Percentiles rank a stretch among this genome's conserved stretches.
Conservation (phyloP, 2,797 vertebrate species). For the Dicrostonyx torquatus region DNA sequence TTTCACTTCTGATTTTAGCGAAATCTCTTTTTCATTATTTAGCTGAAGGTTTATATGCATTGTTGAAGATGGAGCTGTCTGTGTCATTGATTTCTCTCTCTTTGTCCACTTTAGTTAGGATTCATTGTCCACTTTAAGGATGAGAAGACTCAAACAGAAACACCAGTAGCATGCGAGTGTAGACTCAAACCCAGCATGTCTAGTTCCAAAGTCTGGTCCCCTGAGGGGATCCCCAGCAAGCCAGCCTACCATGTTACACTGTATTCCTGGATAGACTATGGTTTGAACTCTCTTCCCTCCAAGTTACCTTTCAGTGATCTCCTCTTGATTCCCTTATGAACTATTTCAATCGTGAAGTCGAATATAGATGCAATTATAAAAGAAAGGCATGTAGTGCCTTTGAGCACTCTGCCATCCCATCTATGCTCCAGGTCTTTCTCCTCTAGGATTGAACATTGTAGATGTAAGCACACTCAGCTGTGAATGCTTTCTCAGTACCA, state of each 20-base stretch:
- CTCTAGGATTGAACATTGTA: conserved; percentile 25
- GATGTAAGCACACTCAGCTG: neutral
- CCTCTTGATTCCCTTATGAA: conserved; percentile 61
- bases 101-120: neutral
- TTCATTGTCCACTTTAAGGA: neutral
- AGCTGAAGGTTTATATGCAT: neutral
- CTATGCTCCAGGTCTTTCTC: neutral
- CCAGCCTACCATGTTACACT: neutral
- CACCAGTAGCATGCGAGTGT: neutral
- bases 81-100: neutral
- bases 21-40: neutral
- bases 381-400: neutral
- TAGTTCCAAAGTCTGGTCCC: neutral
- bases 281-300: conserved; percentile 47
- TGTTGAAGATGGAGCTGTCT: neutral
- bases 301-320: conserved; percentile 38
- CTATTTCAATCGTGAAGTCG: conserved; percentile 52
- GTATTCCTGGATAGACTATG: neutral
- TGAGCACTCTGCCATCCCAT: neutral
- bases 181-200: neutral
- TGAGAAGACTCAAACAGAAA: neutral
- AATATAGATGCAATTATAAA: conserved; percentile 48
- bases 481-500: neutral
- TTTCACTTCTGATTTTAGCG: conserved; percentile 41
- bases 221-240: neutral